phyloP scores from a whole-genome alignment of 2,797 vertebrate species.

The Brotula barbata region DNA sequence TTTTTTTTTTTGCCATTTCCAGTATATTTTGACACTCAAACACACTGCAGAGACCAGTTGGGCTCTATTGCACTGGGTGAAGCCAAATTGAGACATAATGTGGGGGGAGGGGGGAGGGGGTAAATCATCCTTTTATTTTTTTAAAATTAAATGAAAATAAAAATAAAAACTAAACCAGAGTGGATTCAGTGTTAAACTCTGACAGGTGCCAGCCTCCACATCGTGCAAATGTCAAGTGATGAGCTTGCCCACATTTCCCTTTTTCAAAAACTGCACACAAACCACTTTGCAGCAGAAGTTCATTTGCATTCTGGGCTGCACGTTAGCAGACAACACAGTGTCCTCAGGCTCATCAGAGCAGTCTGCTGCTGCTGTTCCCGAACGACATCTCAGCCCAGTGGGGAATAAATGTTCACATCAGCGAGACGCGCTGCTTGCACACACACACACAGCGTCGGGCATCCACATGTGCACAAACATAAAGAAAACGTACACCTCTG shows the following conservation, averaged over 20 bases:
- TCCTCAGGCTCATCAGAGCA: constrained; percentile 47
- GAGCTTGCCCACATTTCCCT: background rate
- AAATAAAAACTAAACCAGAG: background rate
- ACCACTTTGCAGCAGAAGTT: constrained; percentile 7
- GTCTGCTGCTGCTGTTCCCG: constrained; percentile 40
- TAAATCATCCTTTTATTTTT: too few species aligned
- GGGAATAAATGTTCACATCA: constrained; percentile 33
- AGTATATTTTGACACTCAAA: too few species aligned
- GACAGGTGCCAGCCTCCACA: background rate
- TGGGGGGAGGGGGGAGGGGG: too few species aligned
- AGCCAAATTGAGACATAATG: too few species aligned
- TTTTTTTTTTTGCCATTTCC: too few species aligned
- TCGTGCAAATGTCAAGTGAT: constrained; percentile 11
- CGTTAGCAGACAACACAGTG: constrained; percentile 22
- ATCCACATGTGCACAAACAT: background rate
- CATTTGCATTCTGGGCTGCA: constrained; percentile 37
- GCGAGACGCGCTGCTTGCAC: constrained; percentile 14
- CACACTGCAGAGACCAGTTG: too few species aligned
- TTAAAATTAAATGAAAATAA: too few species aligned
- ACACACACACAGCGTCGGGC: background rate
- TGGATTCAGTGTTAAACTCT: background rate
- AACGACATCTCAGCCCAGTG: constrained; percentile 16
- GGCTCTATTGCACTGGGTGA: too few species aligned
- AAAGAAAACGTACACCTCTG: constrained; percentile 1
- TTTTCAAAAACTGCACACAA: background rate